Evolutionary conservation across 2,797 vertebrate species (phyloP), one percentile per base, ranked within the genome.

Genomic region (Syngnathus rostellatus): DNA sequence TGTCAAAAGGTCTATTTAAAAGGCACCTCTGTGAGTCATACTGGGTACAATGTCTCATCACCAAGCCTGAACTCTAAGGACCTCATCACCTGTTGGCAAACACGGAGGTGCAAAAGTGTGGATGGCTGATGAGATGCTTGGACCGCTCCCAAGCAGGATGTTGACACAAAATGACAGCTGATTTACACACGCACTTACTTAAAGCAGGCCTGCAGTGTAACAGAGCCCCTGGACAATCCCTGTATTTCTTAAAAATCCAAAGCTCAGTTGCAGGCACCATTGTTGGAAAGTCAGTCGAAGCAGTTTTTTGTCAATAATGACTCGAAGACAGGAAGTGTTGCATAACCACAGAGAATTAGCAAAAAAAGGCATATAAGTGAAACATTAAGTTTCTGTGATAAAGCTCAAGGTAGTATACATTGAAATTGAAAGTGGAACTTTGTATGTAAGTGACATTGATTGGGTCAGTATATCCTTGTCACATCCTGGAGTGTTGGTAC

Each of bases 91-190:
- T 59, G 62, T 70, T 77, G 74, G 70, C 72, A 66, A 62, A 59
- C 59, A 6, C 41, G 1, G 40, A 68, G 59, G 65, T 74, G 66
- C 76, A 76, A 73, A 72, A 55, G 67, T 72, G 63, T 21, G 53
- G 40, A 21, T 75, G 71, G 67, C 68, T 73, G 70, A 74, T 77
- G 74, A 80, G 73, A 66, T 60, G 23, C 54, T 76, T 85, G 80
- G 76, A 73, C 65, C 19, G 39, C 23, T 39, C 74, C 80, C 83
- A 84, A 86, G 77, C 74, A 77, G 80, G 85, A 83, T 87, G 85
- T 90, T 87, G 78, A 87, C 76, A 79, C 68, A 76, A 82, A 77
- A 69, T 63, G 79, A 82, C 72, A 72, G 68, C 72, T 73, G 76
- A 83, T 82, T 66, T 76, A 75, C 40, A 73, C 65, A 68, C 64